Evolutionary conservation across 2,888 invertebrate species (phyloP).

Genomic region (Rhopalosiphum nymphaeae): DNA sequence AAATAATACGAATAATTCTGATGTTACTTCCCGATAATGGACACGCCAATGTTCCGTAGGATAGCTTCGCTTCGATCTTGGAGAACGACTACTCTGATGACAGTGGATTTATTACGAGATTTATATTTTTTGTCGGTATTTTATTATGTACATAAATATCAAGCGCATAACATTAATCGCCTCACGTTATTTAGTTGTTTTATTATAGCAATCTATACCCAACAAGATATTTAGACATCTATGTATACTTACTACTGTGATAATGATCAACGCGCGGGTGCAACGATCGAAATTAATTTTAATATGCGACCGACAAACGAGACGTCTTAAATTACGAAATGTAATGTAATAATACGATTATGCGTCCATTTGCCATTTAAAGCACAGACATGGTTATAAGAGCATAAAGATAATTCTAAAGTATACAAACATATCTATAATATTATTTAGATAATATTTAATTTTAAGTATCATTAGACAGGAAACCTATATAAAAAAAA

Average conservation of each 20-base stretch:
- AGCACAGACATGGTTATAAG: neutral
- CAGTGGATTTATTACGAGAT: neutral
- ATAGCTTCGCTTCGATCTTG: neutral
- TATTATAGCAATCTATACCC: neutral
- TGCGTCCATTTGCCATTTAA: constrained; percentile 1
- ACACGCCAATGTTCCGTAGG: neutral
- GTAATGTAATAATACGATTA: neutral
- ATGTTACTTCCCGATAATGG: neutral
- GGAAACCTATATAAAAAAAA: neutral
- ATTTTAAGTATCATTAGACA: neutral
- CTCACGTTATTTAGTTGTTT: neutral
- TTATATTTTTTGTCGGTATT: neutral
- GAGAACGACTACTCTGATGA: neutral
- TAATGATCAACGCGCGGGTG: neutral
- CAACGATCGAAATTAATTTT: constrained; percentile 22
- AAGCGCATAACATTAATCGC: neutral
- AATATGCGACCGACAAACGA: neutral
- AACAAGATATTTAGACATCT: neutral
- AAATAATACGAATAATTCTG: neutral
- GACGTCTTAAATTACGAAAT: neutral
- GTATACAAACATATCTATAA: neutral
- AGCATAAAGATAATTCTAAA: neutral
- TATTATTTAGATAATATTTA: neutral
- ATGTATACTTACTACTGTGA: neutral
- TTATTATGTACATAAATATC: constrained; percentile 2